A percentile compares a stretch with the other conserved stretches of the same genome.
phyloP scores from a whole-genome alignment of 2,113 vertebrate species.

The Cichladusa arquata region DNA sequence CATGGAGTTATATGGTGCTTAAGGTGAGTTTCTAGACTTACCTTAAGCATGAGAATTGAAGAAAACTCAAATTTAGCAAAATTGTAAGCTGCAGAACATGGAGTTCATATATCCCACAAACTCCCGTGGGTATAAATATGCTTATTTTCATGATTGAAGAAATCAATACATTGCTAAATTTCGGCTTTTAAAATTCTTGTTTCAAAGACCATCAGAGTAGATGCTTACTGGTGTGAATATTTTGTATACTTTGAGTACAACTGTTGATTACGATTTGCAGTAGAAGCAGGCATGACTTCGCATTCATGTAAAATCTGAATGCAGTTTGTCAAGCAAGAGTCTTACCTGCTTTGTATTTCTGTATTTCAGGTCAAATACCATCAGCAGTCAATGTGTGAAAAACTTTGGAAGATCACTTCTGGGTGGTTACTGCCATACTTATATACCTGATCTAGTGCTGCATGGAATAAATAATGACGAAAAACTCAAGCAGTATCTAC shows the following conservation, averaged over 20 bases:
- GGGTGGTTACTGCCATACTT: conserved; percentile 84
- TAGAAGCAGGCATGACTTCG: background rate
- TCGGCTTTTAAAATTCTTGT: background rate
- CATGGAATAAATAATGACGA: conserved; percentile 82
- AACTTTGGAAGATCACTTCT: conserved; percentile 85
- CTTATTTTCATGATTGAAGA: background rate
- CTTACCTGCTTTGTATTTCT: background rate
- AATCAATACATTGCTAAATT: background rate
- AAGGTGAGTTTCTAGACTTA: background rate
- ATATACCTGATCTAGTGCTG: conserved; percentile 85
- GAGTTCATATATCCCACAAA: background rate
- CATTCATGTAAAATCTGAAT: background rate
- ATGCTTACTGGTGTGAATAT: background rate
- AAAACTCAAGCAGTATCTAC: conserved; percentile 79
- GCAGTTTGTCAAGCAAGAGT: background rate
- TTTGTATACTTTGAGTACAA: background rate
- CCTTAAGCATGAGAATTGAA: background rate
- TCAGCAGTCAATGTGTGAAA: conserved; percentile 76
- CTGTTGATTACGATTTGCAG: background rate
- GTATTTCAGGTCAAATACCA: conserved; percentile 74
- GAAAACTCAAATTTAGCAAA: background rate
- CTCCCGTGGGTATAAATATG: background rate
- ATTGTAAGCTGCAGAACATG: background rate
- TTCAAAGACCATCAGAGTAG: background rate
- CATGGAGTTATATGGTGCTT: background rate